A percentile compares a stretch with the other conserved stretches of the same genome.
Evolutionary conservation across 2,888 invertebrate species (phyloP).

Genomic region (Eupithecia tripunctaria): DNA sequence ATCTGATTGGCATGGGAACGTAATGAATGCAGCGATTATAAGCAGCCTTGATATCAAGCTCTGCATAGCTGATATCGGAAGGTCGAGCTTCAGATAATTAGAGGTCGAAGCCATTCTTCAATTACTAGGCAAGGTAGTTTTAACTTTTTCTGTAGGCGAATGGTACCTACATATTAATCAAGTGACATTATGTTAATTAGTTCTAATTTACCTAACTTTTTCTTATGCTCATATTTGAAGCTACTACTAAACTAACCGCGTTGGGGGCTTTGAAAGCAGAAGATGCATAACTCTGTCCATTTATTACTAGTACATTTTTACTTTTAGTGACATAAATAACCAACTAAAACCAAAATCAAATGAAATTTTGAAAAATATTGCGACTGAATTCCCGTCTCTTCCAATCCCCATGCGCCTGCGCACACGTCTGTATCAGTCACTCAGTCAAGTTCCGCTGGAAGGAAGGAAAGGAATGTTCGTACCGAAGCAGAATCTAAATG

Average conservation of each 20-base stretch:
- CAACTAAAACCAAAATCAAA: neutral
- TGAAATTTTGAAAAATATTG: neutral
- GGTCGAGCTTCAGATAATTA: constrained; percentile 2
- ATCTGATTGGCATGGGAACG: constrained; percentile 2
- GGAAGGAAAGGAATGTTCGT: constrained; percentile 30
- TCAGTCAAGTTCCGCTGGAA: constrained; percentile 33
- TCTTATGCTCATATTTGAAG: too few relatives aligned
- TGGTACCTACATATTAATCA: neutral
- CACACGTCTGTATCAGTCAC: constrained; percentile 25
- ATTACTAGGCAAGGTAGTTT: neutral
- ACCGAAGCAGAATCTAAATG: constrained; percentile 30
- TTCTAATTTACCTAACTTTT: too few relatives aligned
- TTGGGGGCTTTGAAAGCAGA: neutral
- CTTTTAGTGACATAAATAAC: neutral
- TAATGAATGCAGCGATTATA: neutral
- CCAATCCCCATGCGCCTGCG: constrained; percentile 12
- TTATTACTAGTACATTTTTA: neutral
- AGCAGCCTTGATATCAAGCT: neutral
- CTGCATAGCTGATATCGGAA: neutral
- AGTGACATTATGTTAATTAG: too few relatives aligned
- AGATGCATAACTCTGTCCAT: neutral
- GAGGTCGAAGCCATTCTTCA: neutral
- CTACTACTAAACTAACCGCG: neutral
- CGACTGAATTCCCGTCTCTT: neutral
- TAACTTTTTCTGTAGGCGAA: neutral